Evolutionary conservation across 1,140 invertebrate genomes (phyloP), one percentile per base, ranked within the genome.

Genomic region (Galendromus occidentalis): DNA sequence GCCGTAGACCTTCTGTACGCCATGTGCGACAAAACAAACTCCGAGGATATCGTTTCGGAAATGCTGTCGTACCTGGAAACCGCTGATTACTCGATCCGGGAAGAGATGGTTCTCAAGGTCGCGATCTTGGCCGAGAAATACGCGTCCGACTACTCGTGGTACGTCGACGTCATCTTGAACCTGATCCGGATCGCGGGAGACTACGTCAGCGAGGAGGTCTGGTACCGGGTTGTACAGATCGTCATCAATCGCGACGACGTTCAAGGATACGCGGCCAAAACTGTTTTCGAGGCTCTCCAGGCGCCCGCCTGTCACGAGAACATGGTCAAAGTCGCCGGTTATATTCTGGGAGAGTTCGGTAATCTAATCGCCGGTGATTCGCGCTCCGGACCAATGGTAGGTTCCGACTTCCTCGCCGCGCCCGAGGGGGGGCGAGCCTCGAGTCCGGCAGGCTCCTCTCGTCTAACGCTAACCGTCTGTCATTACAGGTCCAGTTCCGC

Each of bases 221-320:
- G 96, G 95, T 98, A 99, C 77, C 81, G 96, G 74, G 96, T 99
- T 44, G 98, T 99, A 70, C 95, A 99, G 79, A 98, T 99, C 72
- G 95, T 99, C 17, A 97, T 99, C 45, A 99, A 99, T 75, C 82
- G 95, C 71, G 94, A 98, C 75, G 96, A 99, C 79, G 94, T 99
- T 0, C 91, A 94, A 77, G 95, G 93, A 20, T 99, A 99, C 79
- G 94, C 96, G 51, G 94, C 96, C 7, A 99, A 99, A 80, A 98
- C 67, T 25, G 51, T 59, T 33, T 69, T 72, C 65, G 72, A 86
- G 83, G 88, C 92, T 68, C 76, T 97, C 55, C 91, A 96, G 80
- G 91, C 91, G 47, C 91, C 91, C 29, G 92, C 94, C 51, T 98
- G 94, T 75, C 94, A 98, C 77, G 94, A 98, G 79, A 98, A 98